A percentile compares a stretch with the other conserved stretches of the same genome.
Conservation (phyloP, 1,140 invertebrate genomes). For the Euwallacea fornicatus region DNA sequence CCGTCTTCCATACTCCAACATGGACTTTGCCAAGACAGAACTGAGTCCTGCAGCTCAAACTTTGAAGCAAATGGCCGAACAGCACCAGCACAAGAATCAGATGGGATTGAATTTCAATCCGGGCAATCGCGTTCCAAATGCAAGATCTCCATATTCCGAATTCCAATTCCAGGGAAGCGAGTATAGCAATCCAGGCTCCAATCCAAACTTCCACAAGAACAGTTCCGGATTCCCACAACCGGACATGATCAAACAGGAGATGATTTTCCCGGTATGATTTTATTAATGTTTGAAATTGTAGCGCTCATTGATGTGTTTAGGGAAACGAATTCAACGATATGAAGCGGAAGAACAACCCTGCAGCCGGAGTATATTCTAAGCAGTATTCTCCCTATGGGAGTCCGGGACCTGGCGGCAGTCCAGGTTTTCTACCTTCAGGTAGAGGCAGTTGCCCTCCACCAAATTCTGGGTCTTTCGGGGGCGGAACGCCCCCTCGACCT, state of each 20-base stretch:
- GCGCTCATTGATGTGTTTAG: slow-evolving; percentile 4
- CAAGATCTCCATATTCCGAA: slow-evolving; percentile 45
- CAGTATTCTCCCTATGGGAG: slow-evolving; percentile 71
- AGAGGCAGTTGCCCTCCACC: slow-evolving; percentile 50
- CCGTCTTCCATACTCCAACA: slow-evolving; percentile 53
- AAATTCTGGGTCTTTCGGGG: slow-evolving; percentile 59
- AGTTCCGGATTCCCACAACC: slow-evolving; percentile 54
- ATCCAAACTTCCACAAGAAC: slow-evolving; percentile 56
- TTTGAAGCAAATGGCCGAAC: slow-evolving; percentile 93
- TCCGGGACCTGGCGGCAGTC: slow-evolving; percentile 63
- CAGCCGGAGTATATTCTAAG: slow-evolving; percentile 49
- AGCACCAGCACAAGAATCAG: slow-evolving; percentile 86
- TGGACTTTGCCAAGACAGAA: slow-evolving; percentile 65
- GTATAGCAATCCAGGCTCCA: slow-evolving; percentile 58
- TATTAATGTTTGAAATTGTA: neutral
- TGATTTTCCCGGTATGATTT: slow-evolving; percentile 48
- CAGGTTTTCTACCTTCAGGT: slow-evolving; percentile 62
- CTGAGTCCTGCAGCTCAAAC: slow-evolving; percentile 89
- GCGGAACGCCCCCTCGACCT: slow-evolving; percentile 63
- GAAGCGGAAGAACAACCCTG: slow-evolving; percentile 54
- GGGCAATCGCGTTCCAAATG: slow-evolving; percentile 50
- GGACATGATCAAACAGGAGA: slow-evolving; percentile 55
- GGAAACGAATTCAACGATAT: slow-evolving; percentile 56
- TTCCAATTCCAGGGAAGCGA: slow-evolving; percentile 58
- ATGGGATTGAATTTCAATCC: slow-evolving; percentile 57